A percentile compares a stretch with the other conserved stretches of the same genome.
phyloP scores from a whole-genome alignment of 2,113 vertebrate species.

The Vidua macroura region DNA sequence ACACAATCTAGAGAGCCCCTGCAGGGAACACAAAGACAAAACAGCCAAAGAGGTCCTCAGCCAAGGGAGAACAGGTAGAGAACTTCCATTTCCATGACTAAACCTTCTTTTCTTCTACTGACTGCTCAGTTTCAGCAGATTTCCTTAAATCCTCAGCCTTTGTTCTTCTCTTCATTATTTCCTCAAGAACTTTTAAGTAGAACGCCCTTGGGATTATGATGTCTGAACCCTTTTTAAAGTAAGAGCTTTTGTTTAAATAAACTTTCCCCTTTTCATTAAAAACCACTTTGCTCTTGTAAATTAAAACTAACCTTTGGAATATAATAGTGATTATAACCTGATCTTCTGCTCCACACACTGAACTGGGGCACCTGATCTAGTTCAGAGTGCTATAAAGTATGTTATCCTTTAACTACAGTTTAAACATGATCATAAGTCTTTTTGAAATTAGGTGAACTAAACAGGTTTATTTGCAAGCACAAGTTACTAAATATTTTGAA shows the following conservation, averaged over 20 bases:
- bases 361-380: neutral
- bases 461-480: neutral
- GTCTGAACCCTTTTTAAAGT: neutral
- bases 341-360: neutral
- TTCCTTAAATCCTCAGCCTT: neutral
- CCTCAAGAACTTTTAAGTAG: neutral
- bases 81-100: neutral
- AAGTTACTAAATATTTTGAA: conserved; percentile 20
- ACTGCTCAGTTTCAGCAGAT: neutral
- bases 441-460: neutral
- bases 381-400: neutral
- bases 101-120: neutral
- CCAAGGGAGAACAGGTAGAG: neutral
- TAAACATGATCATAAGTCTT: neutral
- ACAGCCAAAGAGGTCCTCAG: neutral
- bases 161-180: neutral
- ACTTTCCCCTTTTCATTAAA: conserved; percentile 6
- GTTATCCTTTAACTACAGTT: neutral
- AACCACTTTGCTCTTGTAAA: conserved; percentile 38
- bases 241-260: conserved; percentile 43
- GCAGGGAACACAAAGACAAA: neutral
- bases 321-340: conserved; percentile 9
- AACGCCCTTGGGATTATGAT: neutral
- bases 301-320: conserved; percentile 46
- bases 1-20: neutral